Percentiles rank a stretch among this genome's conserved stretches.
Conservation (phyloP, 2,888 invertebrate species). For the Leucophenga montana region DNA sequence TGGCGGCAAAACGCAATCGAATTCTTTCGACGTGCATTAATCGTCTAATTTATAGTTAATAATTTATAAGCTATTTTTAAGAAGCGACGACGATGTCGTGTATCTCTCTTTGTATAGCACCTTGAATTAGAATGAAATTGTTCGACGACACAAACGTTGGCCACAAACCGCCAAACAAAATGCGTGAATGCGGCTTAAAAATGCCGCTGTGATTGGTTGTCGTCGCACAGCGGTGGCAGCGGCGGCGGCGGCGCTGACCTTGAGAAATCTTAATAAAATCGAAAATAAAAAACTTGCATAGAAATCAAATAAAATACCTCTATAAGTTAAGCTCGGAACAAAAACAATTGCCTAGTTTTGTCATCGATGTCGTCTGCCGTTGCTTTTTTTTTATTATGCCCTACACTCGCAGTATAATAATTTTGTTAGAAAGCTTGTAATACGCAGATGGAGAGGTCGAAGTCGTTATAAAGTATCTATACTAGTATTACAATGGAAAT, state of each 20-base stretch:
- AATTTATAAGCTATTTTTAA: conserved; percentile 63
- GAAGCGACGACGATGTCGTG: conserved; percentile 26
- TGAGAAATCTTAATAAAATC: conserved; percentile 1
- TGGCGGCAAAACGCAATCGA: conserved; percentile 61
- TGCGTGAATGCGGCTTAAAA: no score
- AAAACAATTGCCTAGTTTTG: conserved; percentile 6
- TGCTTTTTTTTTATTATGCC: neutral
- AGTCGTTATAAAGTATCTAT: no score
- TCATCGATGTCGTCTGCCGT: neutral
- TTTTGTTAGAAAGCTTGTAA: neutral
- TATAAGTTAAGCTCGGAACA: neutral
- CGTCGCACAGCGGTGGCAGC: no score
- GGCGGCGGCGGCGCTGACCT: neutral
- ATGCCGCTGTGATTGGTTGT: no score
- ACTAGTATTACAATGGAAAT: no score
- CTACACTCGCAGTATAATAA: no score
- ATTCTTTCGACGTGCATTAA: conserved; percentile 63
- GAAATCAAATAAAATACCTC: neutral
- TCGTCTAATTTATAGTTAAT: conserved; percentile 65
- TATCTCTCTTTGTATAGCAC: conserved; percentile 7
- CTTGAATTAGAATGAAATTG: no score
- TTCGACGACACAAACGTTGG: no score
- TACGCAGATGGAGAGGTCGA: no score
- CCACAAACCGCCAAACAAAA: no score
- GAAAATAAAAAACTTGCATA: neutral